These are phyloP conservation scores for Gonocerus acuteangulatus DNA, from an alignment of 2,888 invertebrate species.

Conservation along the genomic window DNA sequence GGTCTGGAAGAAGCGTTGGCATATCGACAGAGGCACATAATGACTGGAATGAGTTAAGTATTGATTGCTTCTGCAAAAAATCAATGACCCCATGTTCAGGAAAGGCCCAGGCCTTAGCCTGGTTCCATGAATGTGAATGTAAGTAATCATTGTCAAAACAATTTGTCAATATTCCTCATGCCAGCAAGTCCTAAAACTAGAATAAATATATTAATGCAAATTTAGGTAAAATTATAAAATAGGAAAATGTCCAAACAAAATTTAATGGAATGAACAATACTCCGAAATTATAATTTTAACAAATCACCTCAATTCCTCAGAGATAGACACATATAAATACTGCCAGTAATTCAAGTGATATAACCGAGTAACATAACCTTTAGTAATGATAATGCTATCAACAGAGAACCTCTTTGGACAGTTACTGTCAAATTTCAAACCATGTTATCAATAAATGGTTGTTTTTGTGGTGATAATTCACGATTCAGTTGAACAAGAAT, in stretches of 20 bases:
- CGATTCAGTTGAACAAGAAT: no score
- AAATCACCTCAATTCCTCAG: neutral
- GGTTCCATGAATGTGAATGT: neutral
- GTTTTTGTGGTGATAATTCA: no score
- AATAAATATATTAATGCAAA: no score
- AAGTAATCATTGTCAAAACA: neutral
- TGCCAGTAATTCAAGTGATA: neutral
- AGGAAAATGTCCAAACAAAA: neutral
- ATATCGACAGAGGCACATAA: conserved; percentile 6
- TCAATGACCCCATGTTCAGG: conserved; percentile 9
- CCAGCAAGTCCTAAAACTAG: neutral
- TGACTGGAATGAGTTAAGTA: conserved; percentile 11
- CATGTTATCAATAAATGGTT: no score
- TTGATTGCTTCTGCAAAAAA: conserved; percentile 24
- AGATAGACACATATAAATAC: neutral
- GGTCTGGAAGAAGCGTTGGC: conserved; percentile 14
- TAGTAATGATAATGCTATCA: neutral
- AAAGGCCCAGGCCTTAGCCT: conserved; percentile 8
- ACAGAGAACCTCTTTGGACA: neutral
- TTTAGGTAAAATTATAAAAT: no score
- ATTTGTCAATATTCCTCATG: neutral
- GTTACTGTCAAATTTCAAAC: no score
- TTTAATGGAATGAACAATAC: neutral
- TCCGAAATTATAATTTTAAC: neutral
- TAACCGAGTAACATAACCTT: neutral